These are phyloP conservation scores for Eonycteris spelaea DNA, from an alignment of 2,113 vertebrate genomes.

Conservation along the genomic window DNA sequence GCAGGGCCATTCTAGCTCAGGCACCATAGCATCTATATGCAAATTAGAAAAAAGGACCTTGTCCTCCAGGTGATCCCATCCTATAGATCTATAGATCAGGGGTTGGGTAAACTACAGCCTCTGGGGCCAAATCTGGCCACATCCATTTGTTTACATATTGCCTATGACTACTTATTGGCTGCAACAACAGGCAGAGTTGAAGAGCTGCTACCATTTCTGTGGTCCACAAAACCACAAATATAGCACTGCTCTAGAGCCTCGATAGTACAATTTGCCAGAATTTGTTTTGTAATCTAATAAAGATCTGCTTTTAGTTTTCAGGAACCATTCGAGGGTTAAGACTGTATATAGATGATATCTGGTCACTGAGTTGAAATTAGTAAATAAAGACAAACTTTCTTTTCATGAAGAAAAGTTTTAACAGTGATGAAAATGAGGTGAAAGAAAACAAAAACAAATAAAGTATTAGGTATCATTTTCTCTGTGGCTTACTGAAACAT, in stretches of 20 bases:
- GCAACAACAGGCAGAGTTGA: background rate
- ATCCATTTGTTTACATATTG: background rate
- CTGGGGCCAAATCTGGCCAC: background rate
- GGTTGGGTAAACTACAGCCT: background rate
- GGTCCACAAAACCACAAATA: background rate
- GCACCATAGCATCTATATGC: background rate
- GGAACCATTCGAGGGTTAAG: background rate
- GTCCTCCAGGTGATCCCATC: background rate
- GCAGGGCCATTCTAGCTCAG: background rate
- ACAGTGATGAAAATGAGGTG: background rate
- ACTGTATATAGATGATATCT: background rate
- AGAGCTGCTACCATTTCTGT: background rate
- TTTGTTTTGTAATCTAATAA: background rate
- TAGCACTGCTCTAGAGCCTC: background rate
- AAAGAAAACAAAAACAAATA: background rate
- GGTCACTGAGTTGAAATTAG: background rate
- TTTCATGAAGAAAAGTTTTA: background rate
- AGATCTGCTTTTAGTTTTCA: conserved; percentile 8
- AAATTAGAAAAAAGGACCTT: background rate
- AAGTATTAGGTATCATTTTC: background rate
- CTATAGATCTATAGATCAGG: background rate
- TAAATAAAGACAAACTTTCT: conserved; percentile 28
- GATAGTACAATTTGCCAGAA: background rate
- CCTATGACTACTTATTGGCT: background rate
- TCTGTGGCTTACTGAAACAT: background rate